phyloP scores from a whole-genome alignment of 2,113 vertebrate species.

The Addax nasomaculatus region DNA sequence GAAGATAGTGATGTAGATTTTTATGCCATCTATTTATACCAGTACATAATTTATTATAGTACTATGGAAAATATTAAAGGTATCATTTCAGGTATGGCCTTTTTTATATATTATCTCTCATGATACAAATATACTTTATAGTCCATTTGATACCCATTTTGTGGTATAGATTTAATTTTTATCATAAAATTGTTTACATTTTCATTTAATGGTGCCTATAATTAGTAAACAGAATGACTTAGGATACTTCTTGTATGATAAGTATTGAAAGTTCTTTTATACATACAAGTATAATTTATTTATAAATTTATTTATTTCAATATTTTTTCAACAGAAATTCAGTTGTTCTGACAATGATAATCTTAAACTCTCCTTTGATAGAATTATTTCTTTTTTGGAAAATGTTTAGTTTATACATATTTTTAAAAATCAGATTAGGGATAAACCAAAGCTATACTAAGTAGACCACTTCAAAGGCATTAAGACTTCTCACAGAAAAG shows the following conservation, averaged over 20 bases:
- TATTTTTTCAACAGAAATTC: background rate
- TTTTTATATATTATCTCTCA: background rate
- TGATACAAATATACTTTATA: background rate
- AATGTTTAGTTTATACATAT: background rate
- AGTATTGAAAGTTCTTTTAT: background rate
- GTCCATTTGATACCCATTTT: background rate
- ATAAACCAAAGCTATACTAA: background rate
- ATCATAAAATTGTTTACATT: background rate
- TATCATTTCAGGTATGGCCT: background rate
- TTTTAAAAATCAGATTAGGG: background rate
- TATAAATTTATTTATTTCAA: background rate
- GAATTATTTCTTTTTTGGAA: constrained; percentile 19
- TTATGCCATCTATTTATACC: background rate
- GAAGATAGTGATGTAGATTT: background rate
- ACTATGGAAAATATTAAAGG: background rate
- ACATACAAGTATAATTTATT: background rate
- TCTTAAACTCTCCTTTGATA: background rate
- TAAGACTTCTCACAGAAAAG: background rate
- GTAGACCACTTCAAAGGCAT: background rate
- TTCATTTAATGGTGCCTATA: background rate
- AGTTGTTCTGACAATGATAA: background rate
- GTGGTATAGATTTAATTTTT: background rate
- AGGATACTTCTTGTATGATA: background rate
- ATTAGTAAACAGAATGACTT: background rate
- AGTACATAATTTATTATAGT: background rate